Conservation (phyloP, 1,140 invertebrate genomes). For the Steinernema feltiae region DNA sequence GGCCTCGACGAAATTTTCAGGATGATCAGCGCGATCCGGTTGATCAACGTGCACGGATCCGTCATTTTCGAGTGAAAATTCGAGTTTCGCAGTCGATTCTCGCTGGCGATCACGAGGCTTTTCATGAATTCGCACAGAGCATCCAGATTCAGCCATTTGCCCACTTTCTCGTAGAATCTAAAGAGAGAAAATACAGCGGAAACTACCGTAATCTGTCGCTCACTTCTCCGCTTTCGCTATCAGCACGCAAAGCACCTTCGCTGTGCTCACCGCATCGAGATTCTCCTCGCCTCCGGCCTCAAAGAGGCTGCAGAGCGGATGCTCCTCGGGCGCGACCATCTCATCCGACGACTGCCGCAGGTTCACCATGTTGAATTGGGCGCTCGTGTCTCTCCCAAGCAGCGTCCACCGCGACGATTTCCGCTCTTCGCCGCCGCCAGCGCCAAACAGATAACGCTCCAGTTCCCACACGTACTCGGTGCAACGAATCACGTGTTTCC, state of each 20-base stretch:
- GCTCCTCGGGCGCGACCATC: background rate
- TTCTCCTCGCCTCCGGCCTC: background rate
- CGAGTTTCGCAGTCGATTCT: background rate
- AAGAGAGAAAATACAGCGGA: too few relatives aligned
- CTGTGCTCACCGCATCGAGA: background rate
- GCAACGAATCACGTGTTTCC: background rate
- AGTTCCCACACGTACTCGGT: background rate
- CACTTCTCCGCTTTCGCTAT: background rate
- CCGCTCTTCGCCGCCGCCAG: background rate
- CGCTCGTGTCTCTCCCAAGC: background rate
- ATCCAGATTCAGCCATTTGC: background rate
- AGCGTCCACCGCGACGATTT: background rate
- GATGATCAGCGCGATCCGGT: background rate
- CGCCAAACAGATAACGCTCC: background rate
- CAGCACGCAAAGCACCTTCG: conserved; percentile 3
- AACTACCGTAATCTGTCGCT: background rate
- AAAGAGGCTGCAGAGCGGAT: background rate
- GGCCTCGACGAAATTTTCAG: background rate
- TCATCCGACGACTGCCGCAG: background rate
- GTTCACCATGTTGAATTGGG: conserved; percentile 4
- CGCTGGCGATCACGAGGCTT: background rate
- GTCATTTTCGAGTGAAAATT: conserved; percentile 1
- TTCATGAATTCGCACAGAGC: background rate
- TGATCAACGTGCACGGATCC: background rate
- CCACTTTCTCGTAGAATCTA: conserved; percentile 6